Base-by-base conservation (phyloP, 2,888 invertebrate species). In the Agrotis exclamationis region DNA sequence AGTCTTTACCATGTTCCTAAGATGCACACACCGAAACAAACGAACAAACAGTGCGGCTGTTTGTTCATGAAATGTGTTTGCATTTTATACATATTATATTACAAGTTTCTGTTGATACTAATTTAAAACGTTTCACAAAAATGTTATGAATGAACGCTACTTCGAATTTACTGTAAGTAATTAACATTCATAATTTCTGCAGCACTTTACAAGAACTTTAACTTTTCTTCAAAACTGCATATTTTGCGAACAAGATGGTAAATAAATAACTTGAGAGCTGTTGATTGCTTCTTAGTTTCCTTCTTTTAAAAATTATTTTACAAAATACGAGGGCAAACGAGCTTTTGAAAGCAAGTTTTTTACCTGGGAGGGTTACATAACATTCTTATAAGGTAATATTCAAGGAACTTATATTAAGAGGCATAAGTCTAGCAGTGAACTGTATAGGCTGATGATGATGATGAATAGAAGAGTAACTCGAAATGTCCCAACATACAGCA, bases 141-240 rank as follows among this genome's bases (percentile, higher is more conserved):
- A 47, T 9, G 9, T 44, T 20, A 28, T 51, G 13, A 47, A 16
- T 53, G 3, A n/a, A 47, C 22, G 14, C 18, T 50, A 28, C 22
- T 5, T 20, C 5, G 4, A 66, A n/a, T 44, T 51, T n/a, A 20
- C 33, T 53, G 24, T 53, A 64, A 51, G 39, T 53, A 63, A 54
- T 70, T 33, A 24, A 20, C 33, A n/a, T 47, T 53, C 51, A 14
- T 56, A 9, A 66, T 66, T 28, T 33, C 13, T 28, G 13, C 22
- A 22, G 14, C 39, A 39, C 39, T 39, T 39, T 50, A 56, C 13
- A 48, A 75, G 54, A 64, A 63, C 18, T 62, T 50, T 7, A 58
- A 72, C 3, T 56, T 75, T 75, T n/a, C 20, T 64, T 75, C 5
- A 33, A 28, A 75, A 56, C 20, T 66, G 47, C 44, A 76, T 47